Percentiles rank a stretch among this genome's conserved stretches.
phyloP scores from a whole-genome alignment of 2,888 invertebrate genomes.

The Folsomia candida region DNA sequence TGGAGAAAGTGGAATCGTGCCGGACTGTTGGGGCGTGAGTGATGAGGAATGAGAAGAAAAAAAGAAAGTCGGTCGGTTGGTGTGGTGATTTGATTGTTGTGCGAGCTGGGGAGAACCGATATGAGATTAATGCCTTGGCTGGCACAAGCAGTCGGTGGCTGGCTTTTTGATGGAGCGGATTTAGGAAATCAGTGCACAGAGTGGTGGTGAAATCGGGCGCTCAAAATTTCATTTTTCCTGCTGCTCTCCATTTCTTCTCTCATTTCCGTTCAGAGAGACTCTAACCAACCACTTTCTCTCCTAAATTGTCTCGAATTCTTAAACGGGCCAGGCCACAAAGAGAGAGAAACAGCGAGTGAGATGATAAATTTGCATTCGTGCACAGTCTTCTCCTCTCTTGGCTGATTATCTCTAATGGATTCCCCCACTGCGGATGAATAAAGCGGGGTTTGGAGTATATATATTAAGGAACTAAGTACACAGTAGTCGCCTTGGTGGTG shows the following conservation, averaged over 20 bases:
- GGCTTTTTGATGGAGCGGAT: background rate
- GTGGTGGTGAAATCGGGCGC: background rate
- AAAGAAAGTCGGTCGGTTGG: background rate
- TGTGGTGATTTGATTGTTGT: background rate
- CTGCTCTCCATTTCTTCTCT: background rate
- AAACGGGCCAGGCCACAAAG: conserved; percentile 21
- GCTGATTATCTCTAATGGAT: conserved; percentile 29
- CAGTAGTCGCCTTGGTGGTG: too few species aligned
- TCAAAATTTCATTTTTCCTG: background rate
- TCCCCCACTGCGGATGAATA: too few species aligned
- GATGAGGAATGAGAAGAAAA: background rate
- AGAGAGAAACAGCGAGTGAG: too few species aligned
- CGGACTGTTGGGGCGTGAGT: background rate
- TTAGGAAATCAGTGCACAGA: background rate
- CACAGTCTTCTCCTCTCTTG: conserved; percentile 32
- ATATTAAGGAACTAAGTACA: too few species aligned
- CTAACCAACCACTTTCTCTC: background rate
- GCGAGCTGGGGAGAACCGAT: background rate
- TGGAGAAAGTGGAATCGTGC: background rate
- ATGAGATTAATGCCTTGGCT: conserved; percentile 15
- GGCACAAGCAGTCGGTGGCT: background rate
- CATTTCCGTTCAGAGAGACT: too few species aligned
- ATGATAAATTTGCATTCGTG: conserved; percentile 39
- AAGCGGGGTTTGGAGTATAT: too few species aligned
- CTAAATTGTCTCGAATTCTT: background rate